A percentile compares a stretch with the other conserved stretches of the same genome.
phyloP scores from a whole-genome alignment of 2,888 invertebrate genomes.

The Aphodius granarius region DNA sequence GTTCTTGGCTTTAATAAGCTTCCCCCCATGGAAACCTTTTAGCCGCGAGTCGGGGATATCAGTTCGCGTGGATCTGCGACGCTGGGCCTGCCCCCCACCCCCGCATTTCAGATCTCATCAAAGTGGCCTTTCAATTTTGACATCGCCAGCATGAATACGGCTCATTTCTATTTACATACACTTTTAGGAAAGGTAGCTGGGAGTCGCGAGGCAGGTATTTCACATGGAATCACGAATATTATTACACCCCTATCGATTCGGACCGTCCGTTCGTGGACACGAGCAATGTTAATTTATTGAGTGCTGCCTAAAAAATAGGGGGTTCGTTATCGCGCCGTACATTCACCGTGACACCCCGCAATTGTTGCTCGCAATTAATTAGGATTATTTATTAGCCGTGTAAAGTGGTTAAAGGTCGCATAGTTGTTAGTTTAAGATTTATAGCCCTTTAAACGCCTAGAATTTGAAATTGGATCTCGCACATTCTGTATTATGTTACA shows the following conservation, averaged over 20 bases:
- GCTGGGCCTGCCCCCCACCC: constrained; percentile 34
- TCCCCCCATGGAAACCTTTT: constrained; percentile 50
- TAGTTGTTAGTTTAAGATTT: not conserved
- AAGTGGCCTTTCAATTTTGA: constrained; percentile 55
- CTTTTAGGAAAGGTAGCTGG: constrained; percentile 28
- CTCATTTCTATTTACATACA: constrained; percentile 50
- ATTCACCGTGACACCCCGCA: not conserved
- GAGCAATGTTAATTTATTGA: not conserved
- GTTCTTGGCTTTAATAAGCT: constrained; percentile 42
- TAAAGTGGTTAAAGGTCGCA: not conserved
- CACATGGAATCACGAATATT: not conserved
- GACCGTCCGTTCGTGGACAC: not conserved
- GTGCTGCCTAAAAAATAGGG: not conserved
- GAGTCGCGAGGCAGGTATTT: not conserved
- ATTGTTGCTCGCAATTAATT: not conserved
- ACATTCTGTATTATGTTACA: not conserved
- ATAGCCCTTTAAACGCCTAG: not conserved
- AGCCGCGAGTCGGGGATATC: constrained; percentile 48
- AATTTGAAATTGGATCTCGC: not conserved
- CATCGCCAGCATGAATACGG: constrained; percentile 50
- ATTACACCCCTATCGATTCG: not conserved
- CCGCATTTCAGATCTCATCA: constrained; percentile 48
- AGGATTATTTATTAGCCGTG: not conserved
- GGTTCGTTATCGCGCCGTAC: not conserved
- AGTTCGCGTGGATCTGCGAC: constrained; percentile 49